Evolutionary conservation across 1,140 invertebrate genomes (phyloP).

Genomic region (Lanistes nyassanus): DNA sequence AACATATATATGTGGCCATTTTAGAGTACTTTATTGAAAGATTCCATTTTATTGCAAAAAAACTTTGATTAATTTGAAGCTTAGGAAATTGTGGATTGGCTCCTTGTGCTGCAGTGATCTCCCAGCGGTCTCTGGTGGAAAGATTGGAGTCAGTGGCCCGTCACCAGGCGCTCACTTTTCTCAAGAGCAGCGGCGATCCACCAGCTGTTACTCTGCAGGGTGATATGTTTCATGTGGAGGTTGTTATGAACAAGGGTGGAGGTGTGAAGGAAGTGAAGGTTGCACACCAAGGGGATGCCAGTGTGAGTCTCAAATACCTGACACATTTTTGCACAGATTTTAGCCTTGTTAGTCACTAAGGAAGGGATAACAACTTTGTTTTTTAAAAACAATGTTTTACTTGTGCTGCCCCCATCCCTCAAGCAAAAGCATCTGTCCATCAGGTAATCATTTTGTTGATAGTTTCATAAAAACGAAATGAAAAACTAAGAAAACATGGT

Average conservation of each 20-base stretch:
- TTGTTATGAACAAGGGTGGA: constrained; percentile 83
- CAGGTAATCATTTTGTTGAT: too few relatives aligned
- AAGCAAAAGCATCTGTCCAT: too few relatives aligned
- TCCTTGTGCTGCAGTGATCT: constrained; percentile 74
- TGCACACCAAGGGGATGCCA: constrained; percentile 84
- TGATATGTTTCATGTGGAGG: constrained; percentile 96
- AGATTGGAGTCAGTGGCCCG: constrained; percentile 88
- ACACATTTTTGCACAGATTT: background rate
- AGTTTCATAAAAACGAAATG: too few relatives aligned
- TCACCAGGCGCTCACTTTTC: constrained; percentile 86
- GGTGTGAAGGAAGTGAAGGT: constrained; percentile 92
- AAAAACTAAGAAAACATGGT: too few relatives aligned
- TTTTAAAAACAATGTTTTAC: background rate
- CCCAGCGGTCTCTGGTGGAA: constrained; percentile 90
- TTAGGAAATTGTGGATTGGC: too few relatives aligned
- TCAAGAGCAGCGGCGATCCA: constrained; percentile 71
- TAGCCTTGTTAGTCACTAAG: background rate
- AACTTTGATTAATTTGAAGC: too few relatives aligned
- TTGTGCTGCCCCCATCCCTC: background rate
- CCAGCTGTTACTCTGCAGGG: constrained; percentile 87
- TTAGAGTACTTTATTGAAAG: too few relatives aligned
- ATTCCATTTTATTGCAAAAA: too few relatives aligned
- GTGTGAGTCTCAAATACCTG: constrained; percentile 40
- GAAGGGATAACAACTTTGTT: background rate
- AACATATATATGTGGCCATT: too few relatives aligned